phyloP scores from a whole-genome alignment of 92 coral and sea anemone species.

The Metridium senile region DNA sequence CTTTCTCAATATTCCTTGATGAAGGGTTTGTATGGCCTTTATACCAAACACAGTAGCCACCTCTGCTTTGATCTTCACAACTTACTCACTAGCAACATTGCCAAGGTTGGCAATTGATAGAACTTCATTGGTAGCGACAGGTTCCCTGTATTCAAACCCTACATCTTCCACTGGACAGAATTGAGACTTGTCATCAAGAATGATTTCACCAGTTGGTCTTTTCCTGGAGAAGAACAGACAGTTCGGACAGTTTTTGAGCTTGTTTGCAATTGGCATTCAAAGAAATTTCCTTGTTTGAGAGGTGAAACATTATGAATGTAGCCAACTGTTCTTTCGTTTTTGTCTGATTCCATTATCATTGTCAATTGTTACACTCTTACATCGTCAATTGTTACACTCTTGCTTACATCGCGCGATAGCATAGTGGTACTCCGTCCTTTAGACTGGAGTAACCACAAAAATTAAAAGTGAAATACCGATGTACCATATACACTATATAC shows the following conservation, averaged over 20 bases:
- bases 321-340: background rate
- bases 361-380: too few species aligned
- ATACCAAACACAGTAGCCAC: conserved; percentile 40
- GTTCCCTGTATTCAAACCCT: conserved; percentile 11
- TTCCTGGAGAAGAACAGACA: conserved; percentile 48
- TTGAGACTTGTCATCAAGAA: conserved; percentile 12
- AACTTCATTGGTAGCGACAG: conserved; percentile 1
- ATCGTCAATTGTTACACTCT: too few species aligned
- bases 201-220: conserved; percentile 16
- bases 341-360: background rate
- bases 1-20: conserved; percentile 45
- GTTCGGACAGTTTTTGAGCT: background rate
- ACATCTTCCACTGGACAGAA: background rate
- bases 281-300: background rate
- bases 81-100: conserved; percentile 50
- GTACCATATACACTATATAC: too few species aligned
- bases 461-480: too few species aligned
- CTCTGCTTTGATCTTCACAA: conserved; percentile 40
- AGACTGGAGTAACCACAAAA: too few species aligned
- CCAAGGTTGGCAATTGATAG: conserved; percentile 18
- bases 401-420: too few species aligned
- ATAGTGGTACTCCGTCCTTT: too few species aligned
- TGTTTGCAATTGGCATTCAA: conserved; percentile 12
- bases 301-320: conserved; percentile 9
- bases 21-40: conserved; percentile 29